A percentile compares a stretch with the other conserved stretches of the same genome.
Conservation (phyloP, 2,888 invertebrate species). For the Leptopterna dolabrata region DNA sequence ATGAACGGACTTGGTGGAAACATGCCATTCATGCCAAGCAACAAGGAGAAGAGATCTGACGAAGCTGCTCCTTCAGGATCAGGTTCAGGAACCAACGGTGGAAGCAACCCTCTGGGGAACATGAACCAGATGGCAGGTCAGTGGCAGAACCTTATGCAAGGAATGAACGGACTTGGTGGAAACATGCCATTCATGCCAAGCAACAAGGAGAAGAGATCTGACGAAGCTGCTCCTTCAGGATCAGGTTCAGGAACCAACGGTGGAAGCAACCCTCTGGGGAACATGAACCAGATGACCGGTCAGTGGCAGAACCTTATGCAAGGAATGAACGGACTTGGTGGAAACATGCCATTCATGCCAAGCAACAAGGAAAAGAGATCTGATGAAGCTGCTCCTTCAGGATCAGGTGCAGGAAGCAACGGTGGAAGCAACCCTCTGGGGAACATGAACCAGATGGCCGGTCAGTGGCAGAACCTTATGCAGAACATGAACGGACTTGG, state of each 20-base stretch:
- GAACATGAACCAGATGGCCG: neutral
- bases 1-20: constrained; percentile 12
- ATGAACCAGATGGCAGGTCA: neutral
- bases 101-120: neutral
- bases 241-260: neutral
- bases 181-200: neutral
- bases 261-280: neutral
- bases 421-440: neutral
- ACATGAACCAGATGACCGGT: neutral
- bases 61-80: neutral
- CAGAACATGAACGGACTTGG: neutral
- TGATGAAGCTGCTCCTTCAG: neutral
- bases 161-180: neutral
- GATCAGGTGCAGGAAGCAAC: neutral
- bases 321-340: neutral
- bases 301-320: neutral
- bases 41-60: constrained; percentile 26
- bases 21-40: constrained; percentile 4
- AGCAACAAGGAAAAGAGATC: constrained; percentile 9
- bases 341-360: constrained; percentile 33
- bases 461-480: neutral
- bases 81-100: too few species aligned
- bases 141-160: neutral
- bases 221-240: neutral
- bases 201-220: constrained; percentile 12